These are phyloP conservation scores for Smittia sp. DNA, from an alignment of 2,888 invertebrate species.

Conservation along the genomic window DNA sequence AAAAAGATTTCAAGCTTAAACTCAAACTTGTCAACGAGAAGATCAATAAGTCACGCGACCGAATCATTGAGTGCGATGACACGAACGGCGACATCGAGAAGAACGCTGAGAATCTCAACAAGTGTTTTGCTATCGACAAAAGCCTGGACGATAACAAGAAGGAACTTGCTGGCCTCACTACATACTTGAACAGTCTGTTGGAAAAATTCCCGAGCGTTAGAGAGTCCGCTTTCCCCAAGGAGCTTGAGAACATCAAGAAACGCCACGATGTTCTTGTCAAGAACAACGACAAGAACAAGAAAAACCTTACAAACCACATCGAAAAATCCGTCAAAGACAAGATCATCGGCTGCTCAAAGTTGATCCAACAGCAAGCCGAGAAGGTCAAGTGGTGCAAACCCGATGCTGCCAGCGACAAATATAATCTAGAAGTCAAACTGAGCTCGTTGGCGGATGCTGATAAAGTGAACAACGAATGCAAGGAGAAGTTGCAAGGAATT, in stretches of 20 bases:
- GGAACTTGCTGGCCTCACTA: slow-evolving; percentile 66
- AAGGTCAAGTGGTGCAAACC: slow-evolving; percentile 90
- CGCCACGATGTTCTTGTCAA: slow-evolving; percentile 64
- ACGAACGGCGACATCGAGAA: slow-evolving; percentile 83
- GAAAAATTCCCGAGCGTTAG: slow-evolving; percentile 73
- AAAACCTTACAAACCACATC: slow-evolving; percentile 23
- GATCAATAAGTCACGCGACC: slow-evolving; percentile 72
- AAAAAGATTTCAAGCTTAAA: slow-evolving; percentile 67
- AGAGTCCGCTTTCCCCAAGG: slow-evolving; percentile 75
- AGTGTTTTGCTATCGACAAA: slow-evolving; percentile 68
- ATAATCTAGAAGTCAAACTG: slow-evolving; percentile 87
- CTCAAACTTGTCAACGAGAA: slow-evolving; percentile 69
- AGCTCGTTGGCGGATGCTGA: slow-evolving; percentile 75
- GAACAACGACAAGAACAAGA: slow-evolving; percentile 36
- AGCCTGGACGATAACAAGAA: slow-evolving; percentile 68
- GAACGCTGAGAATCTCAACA: slow-evolving; percentile 73
- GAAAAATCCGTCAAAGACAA: slow-evolving; percentile 36
- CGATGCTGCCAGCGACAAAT: slow-evolving; percentile 84
- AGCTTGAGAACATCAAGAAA: slow-evolving; percentile 77
- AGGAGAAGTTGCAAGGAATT: slow-evolving; percentile 57
- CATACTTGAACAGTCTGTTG: slow-evolving; percentile 68
- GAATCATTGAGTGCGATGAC: slow-evolving; percentile 85
- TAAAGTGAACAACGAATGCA: slow-evolving; percentile 69
- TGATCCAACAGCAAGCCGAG: slow-evolving; percentile 62
- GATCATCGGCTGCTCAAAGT: slow-evolving; percentile 2